A percentile compares a stretch with the other conserved stretches of the same genome.
Conservation (phyloP, 2,113 vertebrate species). For the Neopipo cinnamomea region DNA sequence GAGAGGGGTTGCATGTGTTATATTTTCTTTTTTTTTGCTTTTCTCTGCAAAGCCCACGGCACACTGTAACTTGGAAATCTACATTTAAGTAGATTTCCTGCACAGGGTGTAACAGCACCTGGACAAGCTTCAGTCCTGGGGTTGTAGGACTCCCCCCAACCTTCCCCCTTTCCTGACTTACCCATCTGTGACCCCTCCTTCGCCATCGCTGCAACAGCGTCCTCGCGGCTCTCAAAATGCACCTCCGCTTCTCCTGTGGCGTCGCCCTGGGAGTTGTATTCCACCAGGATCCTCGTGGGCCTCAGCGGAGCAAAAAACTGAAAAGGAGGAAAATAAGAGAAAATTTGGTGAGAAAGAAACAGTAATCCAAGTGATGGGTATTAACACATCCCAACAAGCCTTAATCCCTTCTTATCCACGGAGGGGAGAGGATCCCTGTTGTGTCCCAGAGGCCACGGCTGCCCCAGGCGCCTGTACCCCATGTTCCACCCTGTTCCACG, state of each 20-base stretch:
- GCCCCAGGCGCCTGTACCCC: neutral
- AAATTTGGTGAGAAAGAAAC: neutral
- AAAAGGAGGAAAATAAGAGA: neutral
- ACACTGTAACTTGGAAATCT: accelerated
- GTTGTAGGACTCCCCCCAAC: accelerated
- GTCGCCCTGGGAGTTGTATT: slow-evolving; percentile 78
- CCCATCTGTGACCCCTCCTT: slow-evolving; percentile 83
- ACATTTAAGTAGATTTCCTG: accelerated
- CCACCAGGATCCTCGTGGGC: slow-evolving; percentile 81
- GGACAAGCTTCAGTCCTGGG: accelerated
- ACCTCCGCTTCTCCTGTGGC: slow-evolving; percentile 82
- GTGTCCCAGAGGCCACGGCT: neutral
- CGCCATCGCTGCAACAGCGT: slow-evolving; percentile 82
- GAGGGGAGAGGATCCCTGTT: accelerated
- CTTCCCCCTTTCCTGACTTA: slow-evolving; percentile 55
- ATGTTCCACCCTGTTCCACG: neutral
- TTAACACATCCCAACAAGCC: neutral
- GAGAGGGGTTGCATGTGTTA: accelerated
- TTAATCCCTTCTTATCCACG: accelerated
- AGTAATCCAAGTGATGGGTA: accelerated
- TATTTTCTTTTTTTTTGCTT: accelerated
- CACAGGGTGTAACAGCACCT: accelerated
- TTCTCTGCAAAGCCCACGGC: neutral
- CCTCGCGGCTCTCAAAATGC: slow-evolving; percentile 80
- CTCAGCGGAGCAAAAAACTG: slow-evolving; percentile 89